phyloP scores from a whole-genome alignment of 2,113 vertebrate species.

The Oryzias woworae region DNA sequence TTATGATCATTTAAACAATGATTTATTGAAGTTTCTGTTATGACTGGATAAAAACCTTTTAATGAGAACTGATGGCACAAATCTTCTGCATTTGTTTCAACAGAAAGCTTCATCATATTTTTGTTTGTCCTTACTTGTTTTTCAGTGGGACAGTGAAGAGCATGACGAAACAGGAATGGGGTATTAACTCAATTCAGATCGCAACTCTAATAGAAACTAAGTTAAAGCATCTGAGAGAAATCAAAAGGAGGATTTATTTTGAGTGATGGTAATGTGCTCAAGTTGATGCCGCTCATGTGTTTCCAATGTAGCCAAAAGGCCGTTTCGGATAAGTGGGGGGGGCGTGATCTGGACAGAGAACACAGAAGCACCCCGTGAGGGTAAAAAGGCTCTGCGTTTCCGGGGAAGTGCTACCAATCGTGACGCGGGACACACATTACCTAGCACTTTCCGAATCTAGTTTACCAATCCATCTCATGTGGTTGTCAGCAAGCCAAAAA shows the following conservation, averaged over 20 bases:
- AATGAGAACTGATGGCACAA: not conserved
- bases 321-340: conserved; percentile 2
- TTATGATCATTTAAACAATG: not conserved
- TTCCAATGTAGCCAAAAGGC: conserved; percentile 23
- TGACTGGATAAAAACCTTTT: not conserved
- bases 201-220: conserved; percentile 9
- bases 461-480: conserved; percentile 63
- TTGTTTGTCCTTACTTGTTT: not conserved
- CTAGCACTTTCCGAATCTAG: conserved; percentile 21
- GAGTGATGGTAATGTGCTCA: conserved; percentile 5
- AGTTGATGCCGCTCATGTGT: conserved; percentile 25
- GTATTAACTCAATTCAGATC: conserved; percentile 27
- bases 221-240: conserved; percentile 9
- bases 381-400: conserved; percentile 34
- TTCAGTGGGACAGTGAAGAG: conserved; percentile 2
- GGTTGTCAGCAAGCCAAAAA: conserved; percentile 61
- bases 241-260: conserved; percentile 17
- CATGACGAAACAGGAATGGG: conserved; percentile 13
- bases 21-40: conserved; percentile 13
- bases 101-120: conserved; percentile 1
- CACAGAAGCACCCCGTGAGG: not conserved
- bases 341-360: conserved; percentile 11
- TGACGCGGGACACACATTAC: conserved; percentile 57
- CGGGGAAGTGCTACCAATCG: conserved; percentile 66
- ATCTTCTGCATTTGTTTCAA: not conserved